Evolutionary conservation across 1,140 invertebrate species (phyloP).

Genomic region (Calycopis cecrops): DNA sequence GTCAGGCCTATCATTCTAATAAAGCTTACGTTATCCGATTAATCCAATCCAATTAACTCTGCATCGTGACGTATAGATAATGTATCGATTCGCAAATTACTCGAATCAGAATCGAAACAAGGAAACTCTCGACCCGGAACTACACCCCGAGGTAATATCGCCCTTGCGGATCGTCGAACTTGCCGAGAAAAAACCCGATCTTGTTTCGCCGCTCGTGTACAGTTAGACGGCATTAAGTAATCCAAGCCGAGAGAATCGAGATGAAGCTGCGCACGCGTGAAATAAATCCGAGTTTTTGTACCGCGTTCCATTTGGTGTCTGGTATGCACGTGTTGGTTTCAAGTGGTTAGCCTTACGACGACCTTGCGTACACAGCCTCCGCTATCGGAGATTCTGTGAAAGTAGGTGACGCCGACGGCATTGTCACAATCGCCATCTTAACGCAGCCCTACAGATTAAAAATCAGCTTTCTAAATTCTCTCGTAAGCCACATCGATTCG

Average conservation of each 20-base stretch:
- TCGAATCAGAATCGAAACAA: constrained; percentile 15
- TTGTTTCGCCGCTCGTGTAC: constrained; percentile 60
- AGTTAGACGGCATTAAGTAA: constrained; percentile 71
- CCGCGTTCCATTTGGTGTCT: constrained; percentile 64
- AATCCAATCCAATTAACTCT: constrained; percentile 13
- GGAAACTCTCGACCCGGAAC: constrained; percentile 29
- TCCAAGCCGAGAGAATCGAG: constrained; percentile 63
- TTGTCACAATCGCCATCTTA: constrained; percentile 28
- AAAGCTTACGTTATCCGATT: constrained; percentile 6
- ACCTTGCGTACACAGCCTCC: constrained; percentile 55
- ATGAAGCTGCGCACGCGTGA: constrained; percentile 72
- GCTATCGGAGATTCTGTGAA: constrained; percentile 51
- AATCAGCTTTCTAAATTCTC: constrained; percentile 61
- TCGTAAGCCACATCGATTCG: constrained; percentile 28
- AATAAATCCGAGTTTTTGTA: constrained; percentile 71
- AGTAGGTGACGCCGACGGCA: constrained; percentile 53
- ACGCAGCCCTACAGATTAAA: constrained; percentile 38
- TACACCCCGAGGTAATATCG: constrained; percentile 38
- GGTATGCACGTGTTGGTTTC: constrained; percentile 66
- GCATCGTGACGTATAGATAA: constrained; percentile 6
- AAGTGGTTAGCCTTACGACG: constrained; percentile 71
- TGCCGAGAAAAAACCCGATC: constrained; percentile 63
- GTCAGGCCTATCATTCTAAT: constrained; percentile 1
- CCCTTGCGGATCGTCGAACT: constrained; percentile 64
- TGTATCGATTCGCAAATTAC: constrained; percentile 1